These are phyloP conservation scores for Rhinoraja longicauda DNA, from an alignment of 2,797 vertebrate genomes.

Conservation along the genomic window DNA sequence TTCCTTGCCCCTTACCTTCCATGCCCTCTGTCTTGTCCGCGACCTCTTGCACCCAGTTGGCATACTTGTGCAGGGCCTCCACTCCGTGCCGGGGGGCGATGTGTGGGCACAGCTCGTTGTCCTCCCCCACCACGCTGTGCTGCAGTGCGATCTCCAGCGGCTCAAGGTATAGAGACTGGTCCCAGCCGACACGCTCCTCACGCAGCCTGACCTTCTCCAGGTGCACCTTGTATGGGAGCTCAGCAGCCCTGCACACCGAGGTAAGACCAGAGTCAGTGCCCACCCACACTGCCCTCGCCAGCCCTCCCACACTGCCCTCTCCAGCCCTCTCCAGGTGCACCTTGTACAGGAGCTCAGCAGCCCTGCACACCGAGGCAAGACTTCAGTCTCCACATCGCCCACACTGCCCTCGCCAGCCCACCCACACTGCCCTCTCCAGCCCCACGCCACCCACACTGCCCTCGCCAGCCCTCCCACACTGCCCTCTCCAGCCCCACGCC, in stretches of 20 bases:
- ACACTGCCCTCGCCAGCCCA: no score
- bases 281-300: no score
- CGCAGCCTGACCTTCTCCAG: constrained; percentile 75
- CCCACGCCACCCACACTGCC: no score
- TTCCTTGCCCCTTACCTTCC: constrained; percentile 56
- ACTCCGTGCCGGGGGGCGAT: constrained; percentile 69
- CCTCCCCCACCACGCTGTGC: constrained; percentile 70
- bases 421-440: no score
- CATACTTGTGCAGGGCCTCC: constrained; percentile 77
- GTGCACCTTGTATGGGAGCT: constrained; percentile 78
- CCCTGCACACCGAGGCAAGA: no score
- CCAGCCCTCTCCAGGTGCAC: no score
- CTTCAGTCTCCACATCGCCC: no score
- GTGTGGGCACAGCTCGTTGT: constrained; percentile 67
- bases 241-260: constrained; percentile 74
- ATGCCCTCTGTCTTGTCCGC: constrained; percentile 46
- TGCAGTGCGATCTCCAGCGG: constrained; percentile 84
- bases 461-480: no score
- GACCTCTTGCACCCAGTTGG: constrained; percentile 67
- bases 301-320: no score
- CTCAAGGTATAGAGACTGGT: constrained; percentile 60
- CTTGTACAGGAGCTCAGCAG: no score
- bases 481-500: no score
- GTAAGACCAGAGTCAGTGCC: no score
- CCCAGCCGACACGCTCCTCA: constrained; percentile 50